A percentile compares a stretch with the other conserved stretches of the same genome.
Conservation (phyloP, 2,113 vertebrate genomes). For the Lutjanus erythropterus region DNA sequence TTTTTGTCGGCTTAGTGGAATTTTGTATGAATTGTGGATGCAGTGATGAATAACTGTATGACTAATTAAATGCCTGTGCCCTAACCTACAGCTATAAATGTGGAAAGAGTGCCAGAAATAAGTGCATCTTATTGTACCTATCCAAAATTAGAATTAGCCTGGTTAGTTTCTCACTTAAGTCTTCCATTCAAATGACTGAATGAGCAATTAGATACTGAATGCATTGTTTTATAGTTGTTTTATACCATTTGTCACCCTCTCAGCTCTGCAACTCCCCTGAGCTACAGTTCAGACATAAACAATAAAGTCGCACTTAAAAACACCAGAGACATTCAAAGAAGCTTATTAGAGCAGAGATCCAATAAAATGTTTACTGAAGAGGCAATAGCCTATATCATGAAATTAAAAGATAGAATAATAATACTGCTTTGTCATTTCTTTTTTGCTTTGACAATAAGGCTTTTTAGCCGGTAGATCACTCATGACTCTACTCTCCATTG, state of each 20-base stretch:
- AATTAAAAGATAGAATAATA: constrained; percentile 22
- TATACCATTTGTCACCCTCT: constrained; percentile 1
- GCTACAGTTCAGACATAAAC: not conserved
- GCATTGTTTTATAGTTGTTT: constrained; percentile 5
- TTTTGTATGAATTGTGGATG: constrained; percentile 1
- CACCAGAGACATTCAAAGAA: constrained; percentile 1
- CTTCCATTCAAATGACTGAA: not conserved
- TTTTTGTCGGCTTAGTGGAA: constrained; percentile 18
- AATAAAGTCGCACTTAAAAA: constrained; percentile 22
- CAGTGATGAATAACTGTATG: constrained; percentile 1
- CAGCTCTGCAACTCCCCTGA: constrained; percentile 20
- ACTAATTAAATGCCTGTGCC: constrained; percentile 15
- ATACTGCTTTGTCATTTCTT: constrained; percentile 22
- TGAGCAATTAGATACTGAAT: constrained; percentile 1
- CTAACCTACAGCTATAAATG: constrained; percentile 14
- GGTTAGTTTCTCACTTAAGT: not conserved
- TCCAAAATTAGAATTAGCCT: constrained; percentile 4
- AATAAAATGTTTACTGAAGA: constrained; percentile 14
- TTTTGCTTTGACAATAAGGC: constrained; percentile 4
- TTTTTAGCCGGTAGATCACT: constrained; percentile 14
- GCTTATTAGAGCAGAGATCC: constrained; percentile 20
- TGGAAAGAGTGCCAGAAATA: not conserved
- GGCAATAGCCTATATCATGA: constrained; percentile 4
- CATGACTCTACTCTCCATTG: not conserved
- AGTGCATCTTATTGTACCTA: not conserved